These are phyloP conservation scores for Tragelaphus scriptus DNA, from an alignment of 2,113 vertebrate species.

Conservation along the genomic window DNA sequence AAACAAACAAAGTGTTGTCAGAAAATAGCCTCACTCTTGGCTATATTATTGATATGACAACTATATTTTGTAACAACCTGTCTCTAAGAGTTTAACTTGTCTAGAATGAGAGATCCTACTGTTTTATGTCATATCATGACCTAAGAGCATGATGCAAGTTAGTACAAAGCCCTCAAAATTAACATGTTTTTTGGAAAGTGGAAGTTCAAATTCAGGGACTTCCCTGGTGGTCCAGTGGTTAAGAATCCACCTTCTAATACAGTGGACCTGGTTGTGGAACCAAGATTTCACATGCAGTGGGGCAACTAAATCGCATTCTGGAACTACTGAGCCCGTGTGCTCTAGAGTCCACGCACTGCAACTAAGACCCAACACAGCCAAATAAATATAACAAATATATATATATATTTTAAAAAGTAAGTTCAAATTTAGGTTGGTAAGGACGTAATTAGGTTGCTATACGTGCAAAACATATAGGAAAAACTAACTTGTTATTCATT, in stretches of 20 bases:
- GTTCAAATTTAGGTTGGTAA: neutral
- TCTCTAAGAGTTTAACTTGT: slow-evolving; percentile 6
- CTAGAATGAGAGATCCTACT: neutral
- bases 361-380: neutral
- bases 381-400: neutral
- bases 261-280: neutral
- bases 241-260: neutral
- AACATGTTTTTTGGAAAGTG: slow-evolving; percentile 39
- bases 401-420: slow-evolving; percentile 40
- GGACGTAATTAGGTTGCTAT: neutral
- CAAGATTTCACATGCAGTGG: neutral
- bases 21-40: neutral
- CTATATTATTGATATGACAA: neutral
- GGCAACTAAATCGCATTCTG: neutral
- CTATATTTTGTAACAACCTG: neutral
- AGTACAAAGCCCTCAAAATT: neutral
- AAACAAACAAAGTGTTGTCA: neutral
- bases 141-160: neutral
- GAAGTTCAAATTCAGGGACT: slow-evolving; percentile 22
- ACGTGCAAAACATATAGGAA: slow-evolving; percentile 36
- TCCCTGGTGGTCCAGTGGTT: neutral
- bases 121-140: neutral
- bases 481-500: neutral
- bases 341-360: neutral
- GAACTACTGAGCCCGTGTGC: neutral